phyloP scores from a whole-genome alignment of 2,888 invertebrate species.

The Amphipyra berbera region DNA sequence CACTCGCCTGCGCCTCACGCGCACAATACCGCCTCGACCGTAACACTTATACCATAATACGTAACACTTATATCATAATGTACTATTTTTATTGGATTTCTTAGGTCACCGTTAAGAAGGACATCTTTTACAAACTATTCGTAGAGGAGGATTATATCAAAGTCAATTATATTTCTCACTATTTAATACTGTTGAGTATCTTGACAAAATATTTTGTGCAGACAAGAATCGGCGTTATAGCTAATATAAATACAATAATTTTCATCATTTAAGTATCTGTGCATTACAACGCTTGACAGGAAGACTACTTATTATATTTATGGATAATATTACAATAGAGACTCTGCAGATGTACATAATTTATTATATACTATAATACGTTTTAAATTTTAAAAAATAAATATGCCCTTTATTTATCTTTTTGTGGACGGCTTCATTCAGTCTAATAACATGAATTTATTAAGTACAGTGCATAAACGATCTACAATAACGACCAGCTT shows the following conservation, averaged over 20 bases:
- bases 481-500: slow-evolving; percentile 5
- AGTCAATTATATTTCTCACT: slow-evolving; percentile 28
- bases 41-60: no score
- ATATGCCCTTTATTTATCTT: slow-evolving; percentile 43
- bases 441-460: slow-evolving; percentile 63
- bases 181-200: slow-evolving; percentile 52
- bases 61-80: no score
- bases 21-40: no score
- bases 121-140: not conserved
- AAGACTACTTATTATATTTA: slow-evolving; percentile 75
- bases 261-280: slow-evolving; percentile 58
- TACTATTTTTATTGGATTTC: no score
- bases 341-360: slow-evolving; percentile 37
- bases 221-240: slow-evolving; percentile 64
- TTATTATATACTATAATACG: slow-evolving; percentile 32
- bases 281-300: slow-evolving; percentile 69
- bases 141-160: slow-evolving; percentile 5
- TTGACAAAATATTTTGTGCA: slow-evolving; percentile 65
- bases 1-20: no score
- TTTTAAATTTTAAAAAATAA: slow-evolving; percentile 62
- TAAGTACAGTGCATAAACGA: slow-evolving; percentile 18
- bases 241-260: slow-evolving; percentile 6
- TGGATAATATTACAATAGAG: slow-evolving; percentile 16
- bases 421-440: slow-evolving; percentile 68
- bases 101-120: no score